Evolutionary conservation across 1,140 invertebrate genomes (phyloP).

Genomic region (Harlomillsia oculata): DNA sequence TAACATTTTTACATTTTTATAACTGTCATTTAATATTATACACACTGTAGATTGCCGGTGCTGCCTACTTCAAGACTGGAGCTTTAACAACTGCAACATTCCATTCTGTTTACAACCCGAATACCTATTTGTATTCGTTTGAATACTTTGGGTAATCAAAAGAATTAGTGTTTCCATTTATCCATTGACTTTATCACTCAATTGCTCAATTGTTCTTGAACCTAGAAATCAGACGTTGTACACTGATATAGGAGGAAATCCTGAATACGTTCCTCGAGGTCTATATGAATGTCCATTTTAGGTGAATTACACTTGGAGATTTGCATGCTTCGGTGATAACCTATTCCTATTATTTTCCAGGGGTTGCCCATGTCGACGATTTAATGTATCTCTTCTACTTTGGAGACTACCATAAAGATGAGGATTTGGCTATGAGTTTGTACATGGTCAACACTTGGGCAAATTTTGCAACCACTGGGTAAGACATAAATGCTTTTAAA

Average conservation of each 20-base stretch:
- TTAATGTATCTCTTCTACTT: constrained; percentile 26
- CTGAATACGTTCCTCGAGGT: too few species aligned
- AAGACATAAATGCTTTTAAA: too few species aligned
- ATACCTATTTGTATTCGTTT: constrained; percentile 3
- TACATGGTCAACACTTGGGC: constrained; percentile 27
- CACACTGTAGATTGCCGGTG: neutral
- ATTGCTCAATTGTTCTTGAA: too few species aligned
- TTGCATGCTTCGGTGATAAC: too few species aligned
- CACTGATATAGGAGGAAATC: too few species aligned
- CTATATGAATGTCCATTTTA: too few species aligned
- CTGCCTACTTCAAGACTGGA: constrained; percentile 1
- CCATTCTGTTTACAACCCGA: neutral
- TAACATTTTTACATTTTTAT: neutral
- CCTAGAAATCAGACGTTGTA: too few species aligned
- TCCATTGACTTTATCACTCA: neutral
- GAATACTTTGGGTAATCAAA: constrained; percentile 6
- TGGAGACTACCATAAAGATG: neutral
- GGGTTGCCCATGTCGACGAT: constrained; percentile 19
- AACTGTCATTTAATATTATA: neutral
- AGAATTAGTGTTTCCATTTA: neutral
- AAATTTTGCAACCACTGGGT: constrained; percentile 31
- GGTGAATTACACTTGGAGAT: too few species aligned
- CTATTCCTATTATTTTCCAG: too few species aligned
- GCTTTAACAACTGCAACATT: neutral
- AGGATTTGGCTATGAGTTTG: constrained; percentile 13